Base-by-base conservation (phyloP, 2,113 vertebrate species). In the Etheostoma cragini region DNA sequence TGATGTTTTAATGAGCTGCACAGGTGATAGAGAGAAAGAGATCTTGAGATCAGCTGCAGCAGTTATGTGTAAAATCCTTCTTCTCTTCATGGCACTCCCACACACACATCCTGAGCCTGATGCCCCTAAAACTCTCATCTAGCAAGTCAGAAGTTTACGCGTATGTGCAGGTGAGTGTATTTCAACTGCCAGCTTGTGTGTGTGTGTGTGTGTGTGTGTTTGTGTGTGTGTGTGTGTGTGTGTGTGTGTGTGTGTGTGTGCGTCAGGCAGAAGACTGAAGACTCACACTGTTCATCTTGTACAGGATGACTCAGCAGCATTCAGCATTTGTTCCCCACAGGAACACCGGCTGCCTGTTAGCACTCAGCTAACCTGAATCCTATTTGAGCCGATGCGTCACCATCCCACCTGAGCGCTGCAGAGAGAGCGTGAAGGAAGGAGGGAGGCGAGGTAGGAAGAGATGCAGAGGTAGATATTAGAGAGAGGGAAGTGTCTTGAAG, bases 241-340 rank as follows among this genome's bases (percentile, higher is more conserved):
- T 64, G 70, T 58, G 78, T 63, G 71, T 66, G 79, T 70, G 77
- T 79, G 66, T 61, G 68, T 46, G 63, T 72, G 73, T 78, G 42
- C 60, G 67, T 42, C 11, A 42, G 24, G 14, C 12, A 45, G 72
- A 69, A 75, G 70, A 60, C 72, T 75, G 71, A 79, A 61, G 72
- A 64, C 67, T 81, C 17, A 56, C 54, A 69, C 74, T 79, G 83
- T 82, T 88, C 78, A 70, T 84, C 74, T 83, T 64, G 64, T 60
- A 86, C 73, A 72, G 72, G 78, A 87, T 93, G 91, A 91, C 68
- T 91, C 90, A 93, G 92, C 90, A 86, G 66, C 88, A 72, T 85
- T 74, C 50, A 45, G 81, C 74, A 30, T 30, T 30, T 30, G 30
- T 30, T 30, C 76, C 83, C 87, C 84, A 68, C 1, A 16, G 87